Percentiles rank a stretch among this genome's conserved stretches.
phyloP scores from a whole-genome alignment of 1,140 invertebrate genomes.

The Macrocentrus cingulum region DNA sequence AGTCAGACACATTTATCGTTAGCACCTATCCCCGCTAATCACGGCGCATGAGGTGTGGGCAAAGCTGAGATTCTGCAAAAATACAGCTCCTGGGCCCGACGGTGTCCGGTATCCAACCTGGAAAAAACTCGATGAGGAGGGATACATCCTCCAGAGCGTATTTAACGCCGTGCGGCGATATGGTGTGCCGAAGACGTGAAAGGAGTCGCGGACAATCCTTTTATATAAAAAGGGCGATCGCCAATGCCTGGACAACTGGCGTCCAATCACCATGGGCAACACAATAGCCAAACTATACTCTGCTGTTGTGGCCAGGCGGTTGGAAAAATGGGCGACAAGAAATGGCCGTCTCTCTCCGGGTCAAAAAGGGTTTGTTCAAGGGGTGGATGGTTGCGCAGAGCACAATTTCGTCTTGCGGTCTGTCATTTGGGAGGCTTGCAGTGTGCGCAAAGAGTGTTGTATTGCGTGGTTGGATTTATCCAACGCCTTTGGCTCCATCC shows the following conservation, averaged over 20 bases:
- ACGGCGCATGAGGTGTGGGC: no score
- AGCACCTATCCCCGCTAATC: no score
- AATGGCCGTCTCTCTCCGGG: slow-evolving; percentile 13
- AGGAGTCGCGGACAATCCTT: slow-evolving; percentile 31
- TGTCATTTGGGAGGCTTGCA: no score
- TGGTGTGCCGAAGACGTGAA: background rate
- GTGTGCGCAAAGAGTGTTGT: no score
- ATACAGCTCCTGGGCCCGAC: background rate
- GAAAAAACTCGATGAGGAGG: background rate
- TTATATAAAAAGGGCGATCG: slow-evolving; percentile 33
- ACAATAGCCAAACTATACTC: slow-evolving; percentile 25
- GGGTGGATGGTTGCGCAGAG: slow-evolving; percentile 37
- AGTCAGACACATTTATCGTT: no score
- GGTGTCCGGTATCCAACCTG: background rate
- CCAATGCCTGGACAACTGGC: slow-evolving; percentile 33
- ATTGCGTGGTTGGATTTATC: no score
- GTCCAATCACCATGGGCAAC: slow-evolving; percentile 35
- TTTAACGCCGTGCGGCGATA: background rate
- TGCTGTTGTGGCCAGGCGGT: slow-evolving; percentile 9
- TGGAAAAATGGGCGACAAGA: background rate
- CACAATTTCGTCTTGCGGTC: no score
- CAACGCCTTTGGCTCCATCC: no score
- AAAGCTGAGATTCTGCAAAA: no score
- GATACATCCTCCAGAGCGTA: background rate
- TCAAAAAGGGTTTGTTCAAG: slow-evolving; percentile 40